Evolutionary conservation across 1,140 invertebrate genomes (phyloP).

Genomic region (Phocides pigmalion): DNA sequence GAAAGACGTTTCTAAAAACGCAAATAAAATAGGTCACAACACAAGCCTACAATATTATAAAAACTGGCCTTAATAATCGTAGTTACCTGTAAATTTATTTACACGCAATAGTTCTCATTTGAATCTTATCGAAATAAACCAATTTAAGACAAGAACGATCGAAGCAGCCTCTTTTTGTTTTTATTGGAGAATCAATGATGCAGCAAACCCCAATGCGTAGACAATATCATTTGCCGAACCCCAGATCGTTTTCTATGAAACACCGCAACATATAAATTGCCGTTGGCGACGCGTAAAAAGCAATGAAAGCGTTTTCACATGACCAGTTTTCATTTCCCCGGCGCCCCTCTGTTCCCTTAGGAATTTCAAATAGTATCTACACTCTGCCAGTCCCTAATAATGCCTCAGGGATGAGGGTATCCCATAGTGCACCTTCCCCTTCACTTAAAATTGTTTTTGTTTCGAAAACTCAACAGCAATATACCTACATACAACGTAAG

Average conservation of each 20-base stretch:
- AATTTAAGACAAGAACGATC: neutral
- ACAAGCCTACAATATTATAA: too few species aligned
- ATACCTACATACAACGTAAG: conserved; percentile 20
- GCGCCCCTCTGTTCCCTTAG: conserved; percentile 69
- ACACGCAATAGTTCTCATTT: too few species aligned
- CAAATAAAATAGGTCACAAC: neutral
- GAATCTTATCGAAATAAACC: neutral
- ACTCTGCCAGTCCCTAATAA: conserved; percentile 66
- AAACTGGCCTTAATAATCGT: neutral
- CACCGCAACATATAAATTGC: conserved; percentile 74
- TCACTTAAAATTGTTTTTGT: conserved; percentile 57
- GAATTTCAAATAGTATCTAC: conserved; percentile 77
- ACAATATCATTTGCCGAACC: conserved; percentile 47
- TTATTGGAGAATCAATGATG: conserved; percentile 53
- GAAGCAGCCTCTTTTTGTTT: conserved; percentile 29
- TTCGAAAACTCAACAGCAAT: conserved; percentile 30
- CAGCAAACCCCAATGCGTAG: conserved; percentile 53
- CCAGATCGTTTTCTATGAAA: conserved; percentile 52
- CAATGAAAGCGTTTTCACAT: conserved; percentile 79
- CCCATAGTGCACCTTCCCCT: conserved; percentile 46
- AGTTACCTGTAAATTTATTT: neutral
- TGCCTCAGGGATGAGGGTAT: conserved; percentile 52
- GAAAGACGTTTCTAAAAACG: neutral
- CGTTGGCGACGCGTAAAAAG: conserved; percentile 73
- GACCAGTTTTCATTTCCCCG: conserved; percentile 73